Evolutionary conservation across 1,140 invertebrate species (phyloP), one percentile per base, ranked within the genome.

Genomic region (Stegodyphus mimosarum): DNA sequence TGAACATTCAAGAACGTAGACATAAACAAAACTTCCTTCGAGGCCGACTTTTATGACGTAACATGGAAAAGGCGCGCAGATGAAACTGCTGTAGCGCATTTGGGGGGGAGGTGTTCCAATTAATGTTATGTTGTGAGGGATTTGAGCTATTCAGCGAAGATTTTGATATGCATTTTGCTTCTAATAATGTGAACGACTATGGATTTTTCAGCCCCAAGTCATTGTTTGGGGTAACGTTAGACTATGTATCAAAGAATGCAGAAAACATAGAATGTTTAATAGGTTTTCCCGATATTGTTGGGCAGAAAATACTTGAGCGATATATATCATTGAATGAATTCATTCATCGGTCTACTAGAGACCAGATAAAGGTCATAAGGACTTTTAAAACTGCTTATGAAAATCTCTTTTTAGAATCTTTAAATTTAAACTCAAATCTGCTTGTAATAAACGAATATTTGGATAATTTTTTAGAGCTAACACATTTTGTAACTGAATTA

Each of bases 371-470:
- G n/a, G 53, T 72, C 33, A n/a, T 81, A 10, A 48, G 33, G 6
- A 60, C 11, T 49, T 81, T 81, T 81, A 69, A 7, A 18, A 63
- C 4, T 2, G 69, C 78, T 2, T 81, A 81, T 63, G 52, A 63
- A n/a, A n/a, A 71, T 71, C 33, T 71, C 60, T 7, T 81, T 49
- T 63, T 81, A 10, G 55, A 72, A 60, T 50, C 52, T n/a, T 5
- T 72, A 49, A 53, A 48, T 72, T 63, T 81, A 63, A 49, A 51
- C 17, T 11, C 10, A 7, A 81, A 48, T 51, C 63, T 81, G 50
- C 49, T 81, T 50, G 9, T 81, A 13, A 11, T 81, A 71, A 81
- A 81, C 63, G 78, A 81, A 81, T 81, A 50, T 49, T 81, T 81
- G 63, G 69, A 72, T 11, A 13, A 51, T 10, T 50, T 81, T 50